Base-by-base conservation (phyloP, 2,888 invertebrate genomes). In the Troides aeacus region DNA sequence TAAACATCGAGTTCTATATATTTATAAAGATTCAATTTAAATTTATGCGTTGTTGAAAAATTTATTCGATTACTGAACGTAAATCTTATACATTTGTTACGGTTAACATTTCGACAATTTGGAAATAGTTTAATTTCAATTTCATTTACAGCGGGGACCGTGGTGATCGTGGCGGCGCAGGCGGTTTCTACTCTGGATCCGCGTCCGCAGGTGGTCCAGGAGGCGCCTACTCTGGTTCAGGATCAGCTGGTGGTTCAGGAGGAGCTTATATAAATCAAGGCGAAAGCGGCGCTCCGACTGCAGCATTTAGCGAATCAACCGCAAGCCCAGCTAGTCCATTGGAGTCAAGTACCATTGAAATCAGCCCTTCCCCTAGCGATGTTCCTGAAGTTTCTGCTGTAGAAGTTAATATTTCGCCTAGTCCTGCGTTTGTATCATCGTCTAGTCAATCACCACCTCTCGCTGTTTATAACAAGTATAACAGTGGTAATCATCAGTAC, bases 401-500 rank as follows among this genome's bases (percentile, higher is more conserved):
- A 5, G 66, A 61, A 50, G 23, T 56, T 23, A 50, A 30, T 10
- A 15, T 7, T 24, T 7, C 58, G 15, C 42, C 50, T 23, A 53
- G 21, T 10, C 50, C 60, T 36, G 7, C n/a, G 7, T 46, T 17
- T 6, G 46, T 23, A 3, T 21, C 56, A 18, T 21, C 23, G 15
- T 21, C 62, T 4, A 39, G 17, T 10, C 67, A 63, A 10, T 62
- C 46, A 18, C 62, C 61, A 7, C 64, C 66, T 10, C 57, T 70
- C 30, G 72, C 71, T 10, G 71, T 72, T 6, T 69, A 65, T 24
- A 69, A 68, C 39, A 59, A 67, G 6, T 66, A 71, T 23, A 53
- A 74, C 23, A 78, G 79, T 18, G 79, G 80, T n/a, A 73, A 78
- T 73, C 91, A 88, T 75, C 80, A 90, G 39, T 91, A 92, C 81